These are phyloP conservation scores for Ondatra zibethicus DNA, from an alignment of 2,113 vertebrate species.

Conservation along the genomic window DNA sequence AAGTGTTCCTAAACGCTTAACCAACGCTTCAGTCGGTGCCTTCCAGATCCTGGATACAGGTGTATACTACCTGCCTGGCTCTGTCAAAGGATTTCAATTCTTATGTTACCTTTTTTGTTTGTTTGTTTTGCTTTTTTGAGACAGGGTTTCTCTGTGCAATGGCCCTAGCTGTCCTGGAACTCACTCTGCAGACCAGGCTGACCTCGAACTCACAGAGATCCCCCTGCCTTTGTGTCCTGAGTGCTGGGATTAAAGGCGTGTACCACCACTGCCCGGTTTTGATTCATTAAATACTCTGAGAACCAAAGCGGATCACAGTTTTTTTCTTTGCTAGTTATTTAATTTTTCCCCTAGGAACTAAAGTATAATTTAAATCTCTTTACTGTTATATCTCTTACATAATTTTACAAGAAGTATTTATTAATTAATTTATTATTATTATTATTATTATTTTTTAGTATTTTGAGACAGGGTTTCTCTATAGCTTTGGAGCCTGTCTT, in stretches of 20 bases:
- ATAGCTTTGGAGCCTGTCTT: too few species aligned
- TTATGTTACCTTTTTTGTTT: background rate
- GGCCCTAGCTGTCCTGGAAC: too few species aligned
- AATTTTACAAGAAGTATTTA: background rate
- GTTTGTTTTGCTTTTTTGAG: too few species aligned
- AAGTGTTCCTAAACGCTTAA: background rate
- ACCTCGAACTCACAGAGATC: slow-evolving; percentile 24
- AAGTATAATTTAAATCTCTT: slow-evolving; percentile 31
- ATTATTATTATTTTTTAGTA: too few species aligned
- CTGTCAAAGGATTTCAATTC: background rate
- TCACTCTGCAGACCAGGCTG: too few species aligned
- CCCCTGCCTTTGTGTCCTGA: too few species aligned
- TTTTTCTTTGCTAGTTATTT: slow-evolving; percentile 41
- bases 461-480: too few species aligned
- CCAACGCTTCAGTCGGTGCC: background rate
- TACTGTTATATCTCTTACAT: background rate
- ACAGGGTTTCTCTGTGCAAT: too few species aligned
- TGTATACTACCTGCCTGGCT: background rate
- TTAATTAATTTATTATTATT: too few species aligned
- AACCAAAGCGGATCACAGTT: slow-evolving; percentile 6
- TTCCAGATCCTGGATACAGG: background rate
- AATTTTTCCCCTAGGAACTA: slow-evolving; percentile 43
- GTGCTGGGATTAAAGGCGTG: too few species aligned
- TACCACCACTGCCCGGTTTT: background rate
- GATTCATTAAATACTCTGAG: slow-evolving; percentile 30